Conservation (phyloP, 2,888 invertebrate genomes). For the Tipula confusa region DNA sequence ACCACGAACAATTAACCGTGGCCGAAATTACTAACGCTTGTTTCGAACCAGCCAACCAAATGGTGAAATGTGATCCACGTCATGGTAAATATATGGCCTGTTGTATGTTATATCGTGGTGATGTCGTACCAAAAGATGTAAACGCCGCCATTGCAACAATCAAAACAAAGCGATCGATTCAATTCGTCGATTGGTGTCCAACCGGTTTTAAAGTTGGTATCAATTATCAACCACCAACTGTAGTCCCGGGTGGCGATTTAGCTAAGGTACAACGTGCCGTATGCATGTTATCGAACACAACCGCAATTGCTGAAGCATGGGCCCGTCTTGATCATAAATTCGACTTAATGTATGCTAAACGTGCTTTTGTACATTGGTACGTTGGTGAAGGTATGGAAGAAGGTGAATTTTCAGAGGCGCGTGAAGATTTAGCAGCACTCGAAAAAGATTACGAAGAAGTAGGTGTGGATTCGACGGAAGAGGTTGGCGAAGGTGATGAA, state of each 20-base stretch:
- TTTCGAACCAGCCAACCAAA: constrained; percentile 92
- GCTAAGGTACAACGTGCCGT: constrained; percentile 93
- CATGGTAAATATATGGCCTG: constrained; percentile 95
- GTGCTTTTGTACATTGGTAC: constrained; percentile 95
- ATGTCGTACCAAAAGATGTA: constrained; percentile 90
- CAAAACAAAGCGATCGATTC: constrained; percentile 86
- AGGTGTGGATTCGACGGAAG: constrained; percentile 69
- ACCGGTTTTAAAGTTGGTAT: constrained; percentile 78
- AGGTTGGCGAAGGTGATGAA: constrained; percentile 66
- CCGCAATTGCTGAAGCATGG: constrained; percentile 96
- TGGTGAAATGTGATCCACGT: constrained; percentile 89
- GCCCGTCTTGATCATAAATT: constrained; percentile 91
- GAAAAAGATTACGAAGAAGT: constrained; percentile 79
- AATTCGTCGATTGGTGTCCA: constrained; percentile 85
- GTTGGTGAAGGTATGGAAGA: constrained; percentile 85
- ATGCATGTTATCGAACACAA: constrained; percentile 95
- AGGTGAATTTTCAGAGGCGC: constrained; percentile 80
- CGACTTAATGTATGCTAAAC: constrained; percentile 93
- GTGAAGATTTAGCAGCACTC: constrained; percentile 77
- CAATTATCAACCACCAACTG: constrained; percentile 87
- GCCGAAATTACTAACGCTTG: constrained; percentile 92
- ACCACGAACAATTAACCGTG: constrained; percentile 86
- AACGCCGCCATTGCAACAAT: constrained; percentile 90
- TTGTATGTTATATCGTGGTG: constrained; percentile 88
- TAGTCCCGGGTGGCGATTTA: constrained; percentile 86